These are phyloP conservation scores for Troides helena DNA, from an alignment of 2,888 invertebrate species.

Conservation along the genomic window DNA sequence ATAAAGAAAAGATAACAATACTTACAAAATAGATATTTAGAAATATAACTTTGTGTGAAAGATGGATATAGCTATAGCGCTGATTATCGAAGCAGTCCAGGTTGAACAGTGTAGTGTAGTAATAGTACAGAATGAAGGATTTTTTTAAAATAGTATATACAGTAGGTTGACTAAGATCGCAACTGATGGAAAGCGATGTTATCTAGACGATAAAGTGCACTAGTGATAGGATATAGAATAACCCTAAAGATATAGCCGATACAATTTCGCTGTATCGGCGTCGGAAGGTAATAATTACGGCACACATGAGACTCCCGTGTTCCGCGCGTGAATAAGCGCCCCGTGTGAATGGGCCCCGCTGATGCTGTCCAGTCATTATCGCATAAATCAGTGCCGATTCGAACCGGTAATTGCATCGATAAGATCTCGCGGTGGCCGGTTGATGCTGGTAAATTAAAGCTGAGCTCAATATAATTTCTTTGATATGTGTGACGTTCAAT, in stretches of 20 bases:
- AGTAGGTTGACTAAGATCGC: no score
- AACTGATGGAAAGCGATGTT: no score
- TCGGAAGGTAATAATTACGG: slow-evolving; percentile 37
- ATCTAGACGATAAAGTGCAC: no score
- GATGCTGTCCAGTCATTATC: slow-evolving; percentile 61
- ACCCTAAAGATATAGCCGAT: slow-evolving; percentile 9
- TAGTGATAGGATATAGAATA: slow-evolving; percentile 8
- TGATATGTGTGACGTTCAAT: slow-evolving; percentile 60
- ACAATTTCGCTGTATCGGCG: slow-evolving; percentile 27
- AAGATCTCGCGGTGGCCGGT: slow-evolving; percentile 38
- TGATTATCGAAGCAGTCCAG: no score
- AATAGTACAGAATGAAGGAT: no score
- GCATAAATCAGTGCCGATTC: slow-evolving; percentile 67
- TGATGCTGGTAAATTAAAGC: slow-evolving; percentile 51
- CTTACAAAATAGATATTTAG: no score
- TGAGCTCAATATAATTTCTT: slow-evolving; percentile 56
- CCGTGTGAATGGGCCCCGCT: slow-evolving; percentile 44
- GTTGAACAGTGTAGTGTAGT: no score
- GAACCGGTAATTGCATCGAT: slow-evolving; percentile 60
- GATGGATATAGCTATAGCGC: no score
- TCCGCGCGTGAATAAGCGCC: slow-evolving; percentile 46
- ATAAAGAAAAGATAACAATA: no score
- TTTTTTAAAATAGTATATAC: no score
- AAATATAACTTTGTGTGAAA: no score
- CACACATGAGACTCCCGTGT: slow-evolving; percentile 54